phyloP scores from a whole-genome alignment of 2,113 vertebrate species.

The Ciconia maguari region DNA sequence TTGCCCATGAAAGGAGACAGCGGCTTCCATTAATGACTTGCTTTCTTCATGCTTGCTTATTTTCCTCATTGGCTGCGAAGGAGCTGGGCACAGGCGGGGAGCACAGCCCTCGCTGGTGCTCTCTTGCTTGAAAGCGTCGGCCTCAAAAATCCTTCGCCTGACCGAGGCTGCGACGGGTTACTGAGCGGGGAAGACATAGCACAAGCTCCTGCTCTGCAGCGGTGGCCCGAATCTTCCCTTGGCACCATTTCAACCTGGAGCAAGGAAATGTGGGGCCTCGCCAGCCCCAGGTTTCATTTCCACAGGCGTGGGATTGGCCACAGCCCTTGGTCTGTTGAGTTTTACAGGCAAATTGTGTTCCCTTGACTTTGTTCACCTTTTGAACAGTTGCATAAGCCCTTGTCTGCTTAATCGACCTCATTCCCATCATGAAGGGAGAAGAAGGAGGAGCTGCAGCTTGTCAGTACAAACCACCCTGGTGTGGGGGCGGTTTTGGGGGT shows the following conservation, averaged over 20 bases:
- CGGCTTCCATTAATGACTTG: background rate
- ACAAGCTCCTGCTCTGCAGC: accelerated
- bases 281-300: background rate
- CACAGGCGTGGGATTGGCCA: accelerated
- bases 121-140: background rate
- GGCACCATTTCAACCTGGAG: no score
- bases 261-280: background rate
- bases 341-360: background rate
- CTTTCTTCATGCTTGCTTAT: accelerated
- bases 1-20: background rate
- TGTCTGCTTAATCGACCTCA: accelerated
- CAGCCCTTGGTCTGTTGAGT: background rate
- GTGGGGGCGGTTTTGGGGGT: no score
- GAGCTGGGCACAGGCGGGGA: background rate
- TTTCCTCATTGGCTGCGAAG: accelerated
- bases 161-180: background rate
- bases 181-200: accelerated
- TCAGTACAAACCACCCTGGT: background rate
- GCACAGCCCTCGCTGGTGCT: background rate
- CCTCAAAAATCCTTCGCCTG: no score
- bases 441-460: background rate
- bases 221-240: accelerated
- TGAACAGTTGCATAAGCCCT: background rate
- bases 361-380: background rate
- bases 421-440: background rate